Evolutionary conservation across 1,140 invertebrate species (phyloP).

Genomic region (Leptinotarsa texana): DNA sequence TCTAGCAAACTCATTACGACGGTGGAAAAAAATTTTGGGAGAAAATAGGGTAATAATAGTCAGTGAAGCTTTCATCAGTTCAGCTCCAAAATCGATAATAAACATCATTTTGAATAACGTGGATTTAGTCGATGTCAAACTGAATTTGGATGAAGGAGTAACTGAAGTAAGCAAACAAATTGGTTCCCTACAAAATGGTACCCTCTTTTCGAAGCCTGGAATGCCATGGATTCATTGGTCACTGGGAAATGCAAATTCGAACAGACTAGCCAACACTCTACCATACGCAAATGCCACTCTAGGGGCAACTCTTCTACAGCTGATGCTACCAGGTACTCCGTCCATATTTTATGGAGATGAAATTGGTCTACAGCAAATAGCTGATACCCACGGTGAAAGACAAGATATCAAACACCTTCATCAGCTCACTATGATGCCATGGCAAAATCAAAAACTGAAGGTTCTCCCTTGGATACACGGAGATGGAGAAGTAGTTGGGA

Average conservation of each 20-base stretch:
- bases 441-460: conserved; percentile 53
- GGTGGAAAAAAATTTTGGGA: conserved; percentile 71
- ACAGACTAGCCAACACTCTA: conserved; percentile 62
- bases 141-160: conserved; percentile 65
- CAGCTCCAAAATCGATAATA: conserved; percentile 52
- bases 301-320: conserved; percentile 67
- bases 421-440: conserved; percentile 70
- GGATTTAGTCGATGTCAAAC: conserved; percentile 71
- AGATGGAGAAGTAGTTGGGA: conserved; percentile 50
- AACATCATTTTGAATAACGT: conserved; percentile 65
- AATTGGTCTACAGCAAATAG: conserved; percentile 61
- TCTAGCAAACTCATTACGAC: conserved; percentile 59
- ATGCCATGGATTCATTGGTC: conserved; percentile 81
- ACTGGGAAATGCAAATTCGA: conserved; percentile 64
- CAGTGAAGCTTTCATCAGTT: conserved; percentile 62
- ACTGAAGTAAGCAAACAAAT: conserved; percentile 63
- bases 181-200: conserved; percentile 59
- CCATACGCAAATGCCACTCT: conserved; percentile 63
- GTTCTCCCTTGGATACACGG: conserved; percentile 65
- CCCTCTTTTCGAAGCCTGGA: conserved; percentile 63
- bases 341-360: conserved; percentile 84
- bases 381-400: conserved; percentile 61
- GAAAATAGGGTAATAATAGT: conserved; percentile 68
- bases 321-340: conserved; percentile 78
- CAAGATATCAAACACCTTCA: conserved; percentile 66